phyloP scores from a whole-genome alignment of 1,140 invertebrate species.

The Oscheius sp. region DNA sequence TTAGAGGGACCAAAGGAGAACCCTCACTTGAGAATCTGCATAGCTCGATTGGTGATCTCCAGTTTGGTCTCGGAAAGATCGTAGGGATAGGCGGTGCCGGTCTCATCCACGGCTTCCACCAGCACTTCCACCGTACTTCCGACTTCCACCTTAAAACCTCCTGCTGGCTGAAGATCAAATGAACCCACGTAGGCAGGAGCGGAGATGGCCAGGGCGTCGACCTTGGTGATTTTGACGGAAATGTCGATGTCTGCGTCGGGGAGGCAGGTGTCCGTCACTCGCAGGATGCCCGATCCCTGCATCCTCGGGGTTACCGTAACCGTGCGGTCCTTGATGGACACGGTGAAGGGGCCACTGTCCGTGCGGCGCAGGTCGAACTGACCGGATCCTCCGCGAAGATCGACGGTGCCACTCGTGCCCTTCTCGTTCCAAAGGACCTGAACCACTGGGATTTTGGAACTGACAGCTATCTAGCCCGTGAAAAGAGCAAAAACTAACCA shows the following conservation, averaged over 20 bases:
- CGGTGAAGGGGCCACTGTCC: neutral
- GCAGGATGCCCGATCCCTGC: neutral
- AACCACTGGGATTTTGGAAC: neutral
- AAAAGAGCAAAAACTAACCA: neutral
- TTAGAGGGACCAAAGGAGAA: neutral
- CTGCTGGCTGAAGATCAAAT: neutral
- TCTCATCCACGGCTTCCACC: constrained; percentile 13
- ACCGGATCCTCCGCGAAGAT: constrained; percentile 38
- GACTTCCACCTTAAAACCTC: constrained; percentile 27
- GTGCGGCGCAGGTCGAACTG: constrained; percentile 25
- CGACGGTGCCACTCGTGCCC: constrained; percentile 12
- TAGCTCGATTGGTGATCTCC: neutral
- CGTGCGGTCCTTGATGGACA: neutral
- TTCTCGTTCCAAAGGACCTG: constrained; percentile 40
- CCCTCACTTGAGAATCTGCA: neutral
- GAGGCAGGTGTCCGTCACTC: constrained; percentile 10
- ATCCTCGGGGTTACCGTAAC: constrained; percentile 6
- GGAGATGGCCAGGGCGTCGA: constrained; percentile 15
- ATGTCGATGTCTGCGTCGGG: neutral
- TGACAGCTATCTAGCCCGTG: too few species aligned
- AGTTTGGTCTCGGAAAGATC: neutral
- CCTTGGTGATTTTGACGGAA: constrained; percentile 11
- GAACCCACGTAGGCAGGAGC: constrained; percentile 19
- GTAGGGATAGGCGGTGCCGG: neutral
- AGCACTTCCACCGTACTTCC: constrained; percentile 1